Conservation (phyloP, 2,888 invertebrate species). For the Eupelmus urozonus region DNA sequence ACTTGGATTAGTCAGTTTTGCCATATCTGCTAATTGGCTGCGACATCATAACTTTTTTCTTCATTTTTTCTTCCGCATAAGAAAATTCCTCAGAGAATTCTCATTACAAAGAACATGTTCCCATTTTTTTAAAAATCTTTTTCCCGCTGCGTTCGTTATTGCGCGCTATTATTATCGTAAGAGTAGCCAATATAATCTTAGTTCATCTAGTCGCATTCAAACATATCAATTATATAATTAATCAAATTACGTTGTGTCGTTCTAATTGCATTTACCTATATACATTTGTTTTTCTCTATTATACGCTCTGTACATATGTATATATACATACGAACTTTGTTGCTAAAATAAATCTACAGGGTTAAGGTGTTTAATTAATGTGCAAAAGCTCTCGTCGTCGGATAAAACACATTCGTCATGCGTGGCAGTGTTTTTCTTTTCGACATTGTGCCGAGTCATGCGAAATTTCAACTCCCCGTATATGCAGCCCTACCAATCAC, state of each 20-base stretch:
- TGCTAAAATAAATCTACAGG: background rate
- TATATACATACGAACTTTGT: slow-evolving; percentile 32
- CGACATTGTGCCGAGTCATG: slow-evolving; percentile 19
- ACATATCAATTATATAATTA: slow-evolving; percentile 2
- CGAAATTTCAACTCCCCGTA: slow-evolving; percentile 13
- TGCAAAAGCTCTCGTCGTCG: slow-evolving; percentile 26
- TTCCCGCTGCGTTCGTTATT: slow-evolving; percentile 38
- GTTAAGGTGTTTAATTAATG: background rate
- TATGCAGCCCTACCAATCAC: background rate
- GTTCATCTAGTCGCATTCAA: slow-evolving; percentile 34
- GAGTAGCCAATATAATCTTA: slow-evolving; percentile 42
- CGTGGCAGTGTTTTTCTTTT: background rate
- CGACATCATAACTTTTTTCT: background rate
- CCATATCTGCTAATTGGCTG: slow-evolving; percentile 14
- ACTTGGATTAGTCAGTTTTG: background rate
- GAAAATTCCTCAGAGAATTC: slow-evolving; percentile 1
- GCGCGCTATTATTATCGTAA: slow-evolving; percentile 15
- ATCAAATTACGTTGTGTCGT: slow-evolving; percentile 30
- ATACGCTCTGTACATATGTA: slow-evolving; percentile 51
- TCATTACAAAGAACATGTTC: background rate
- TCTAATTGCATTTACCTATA: slow-evolving; percentile 5
- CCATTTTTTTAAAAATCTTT: background rate
- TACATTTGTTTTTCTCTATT: slow-evolving; percentile 9
- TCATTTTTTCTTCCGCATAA: background rate
- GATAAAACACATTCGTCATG: slow-evolving; percentile 17